phyloP scores from a whole-genome alignment of 2,888 invertebrate genomes.

The Pristionchus mayeri region DNA sequence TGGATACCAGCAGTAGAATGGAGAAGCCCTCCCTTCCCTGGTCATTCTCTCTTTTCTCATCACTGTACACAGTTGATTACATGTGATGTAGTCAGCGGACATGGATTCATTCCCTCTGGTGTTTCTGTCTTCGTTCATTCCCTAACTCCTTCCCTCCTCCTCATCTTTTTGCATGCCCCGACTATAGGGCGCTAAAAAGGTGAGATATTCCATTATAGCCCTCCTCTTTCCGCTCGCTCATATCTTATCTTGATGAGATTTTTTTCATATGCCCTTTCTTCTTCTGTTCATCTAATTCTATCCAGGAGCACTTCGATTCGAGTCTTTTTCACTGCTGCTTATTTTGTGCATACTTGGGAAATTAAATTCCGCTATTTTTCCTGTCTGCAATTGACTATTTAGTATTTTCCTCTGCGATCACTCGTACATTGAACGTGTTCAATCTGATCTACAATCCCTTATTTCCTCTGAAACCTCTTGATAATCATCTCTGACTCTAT shows the following conservation, averaged over 20 bases:
- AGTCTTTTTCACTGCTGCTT: background rate
- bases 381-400: slow-evolving; percentile 6
- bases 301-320: background rate
- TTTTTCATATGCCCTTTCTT: background rate
- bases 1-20: slow-evolving; percentile 25
- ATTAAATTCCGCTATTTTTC: slow-evolving; percentile 42
- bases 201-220: slow-evolving; percentile 13
- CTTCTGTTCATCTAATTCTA: background rate
- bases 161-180: slow-evolving; percentile 4
- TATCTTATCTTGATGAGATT: slow-evolving; percentile 11
- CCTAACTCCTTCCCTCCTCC: background rate
- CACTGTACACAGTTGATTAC: background rate
- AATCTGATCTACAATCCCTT: background rate
- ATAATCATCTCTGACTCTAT: background rate
- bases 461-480: background rate
- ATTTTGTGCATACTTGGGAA: background rate
- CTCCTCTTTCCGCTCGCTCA: background rate
- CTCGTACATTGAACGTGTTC: too few species aligned
- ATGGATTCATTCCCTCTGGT: background rate
- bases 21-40: background rate
- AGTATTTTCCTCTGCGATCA: background rate
- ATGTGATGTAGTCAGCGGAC: background rate
- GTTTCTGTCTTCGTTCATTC: background rate
- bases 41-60: slow-evolving; percentile 1
- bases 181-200: slow-evolving; percentile 9